Evolutionary conservation across 1,140 invertebrate species (phyloP), one percentile per base, ranked within the genome.

Genomic region (Philaenus spumarius): DNA sequence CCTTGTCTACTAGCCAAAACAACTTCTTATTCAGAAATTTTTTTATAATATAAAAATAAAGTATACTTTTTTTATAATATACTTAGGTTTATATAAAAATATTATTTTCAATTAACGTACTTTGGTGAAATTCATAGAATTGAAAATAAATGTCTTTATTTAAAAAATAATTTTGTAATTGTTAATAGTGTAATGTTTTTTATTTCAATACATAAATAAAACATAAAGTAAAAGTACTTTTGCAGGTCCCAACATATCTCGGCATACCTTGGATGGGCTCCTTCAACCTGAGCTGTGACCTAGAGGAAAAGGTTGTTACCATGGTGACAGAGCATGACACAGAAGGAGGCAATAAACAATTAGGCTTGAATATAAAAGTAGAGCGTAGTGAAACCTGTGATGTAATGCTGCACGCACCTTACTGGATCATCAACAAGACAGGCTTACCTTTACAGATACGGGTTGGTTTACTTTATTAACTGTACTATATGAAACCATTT

Each of bases 361-460:
- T 89, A 57, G 75, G 81, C 30, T 69, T 90, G 5, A 82, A 81
- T 63, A 78, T 89, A 14, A 80, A 83, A 67, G 71, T 86, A 11
- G 79, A 81, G 19, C 75, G 79, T 53, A 74, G 74, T n/a, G 77
- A 76, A 55, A 80, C 78, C 59, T 80, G 80, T 69, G 77, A 84
- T 52, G 68, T 91, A 34, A 80, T 82, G 58, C 72, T 95, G 37
- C 88, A 89, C 69, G 81, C 87, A 12, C 89, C 90, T 2, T 93
- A 93, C 72, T 95, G 93, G 93, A 84, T 95, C 68, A 82, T 94
- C 40, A 95, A 95, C 72, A 93, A 93, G 72, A 92, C 91, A 5
- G 84, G 82, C 19, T 73, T 90, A 60, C 81, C 85, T 15, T 70
- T 95, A 53, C 84, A 88, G 67, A 78, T 91, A 37, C 85, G 86